These are phyloP conservation scores for Pantherophis vulpinus DNA, from an alignment of 2,797 vertebrate species.

Conservation along the genomic window DNA sequence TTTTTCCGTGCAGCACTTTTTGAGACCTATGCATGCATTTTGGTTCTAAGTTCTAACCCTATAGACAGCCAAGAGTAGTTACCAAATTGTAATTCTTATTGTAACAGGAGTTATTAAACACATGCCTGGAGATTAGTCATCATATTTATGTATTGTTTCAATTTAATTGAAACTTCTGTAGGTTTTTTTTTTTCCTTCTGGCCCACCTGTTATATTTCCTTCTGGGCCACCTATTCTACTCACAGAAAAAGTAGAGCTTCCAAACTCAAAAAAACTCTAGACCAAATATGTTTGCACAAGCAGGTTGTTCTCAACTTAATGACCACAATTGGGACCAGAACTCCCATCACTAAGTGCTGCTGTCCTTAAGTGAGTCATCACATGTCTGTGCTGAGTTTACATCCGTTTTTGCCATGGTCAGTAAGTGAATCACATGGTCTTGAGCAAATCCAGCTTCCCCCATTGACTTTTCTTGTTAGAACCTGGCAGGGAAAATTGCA, in stretches of 20 bases:
- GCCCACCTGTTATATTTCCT: background rate
- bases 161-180: background rate
- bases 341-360: background rate
- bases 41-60: background rate
- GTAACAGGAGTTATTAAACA: background rate
- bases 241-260: background rate
- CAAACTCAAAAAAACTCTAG: background rate
- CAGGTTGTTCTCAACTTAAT: background rate
- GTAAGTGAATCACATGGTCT: background rate
- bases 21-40: background rate
- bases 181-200: background rate
- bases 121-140: background rate
- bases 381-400: background rate
- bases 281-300: background rate
- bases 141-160: background rate
- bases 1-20: background rate
- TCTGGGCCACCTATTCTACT: background rate
- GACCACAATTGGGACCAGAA: background rate
- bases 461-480: background rate
- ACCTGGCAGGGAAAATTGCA: background rate
- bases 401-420: background rate
- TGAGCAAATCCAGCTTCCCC: background rate
- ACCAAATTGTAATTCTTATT: background rate
- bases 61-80: background rate
- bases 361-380: background rate